phyloP scores from a whole-genome alignment of 2,113 vertebrate species.

The Sander vitreus region DNA sequence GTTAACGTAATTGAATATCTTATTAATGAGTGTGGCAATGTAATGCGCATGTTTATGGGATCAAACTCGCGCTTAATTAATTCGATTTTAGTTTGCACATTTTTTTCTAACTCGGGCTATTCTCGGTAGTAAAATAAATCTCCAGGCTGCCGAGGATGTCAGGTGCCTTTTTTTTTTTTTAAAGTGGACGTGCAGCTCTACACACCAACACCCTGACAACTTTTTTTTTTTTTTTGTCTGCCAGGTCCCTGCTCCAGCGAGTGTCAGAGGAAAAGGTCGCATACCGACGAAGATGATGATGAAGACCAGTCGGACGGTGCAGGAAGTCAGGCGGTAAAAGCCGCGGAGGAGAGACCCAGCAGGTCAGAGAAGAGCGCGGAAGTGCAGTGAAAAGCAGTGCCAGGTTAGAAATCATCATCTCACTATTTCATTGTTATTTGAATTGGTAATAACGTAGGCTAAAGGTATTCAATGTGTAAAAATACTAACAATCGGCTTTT shows the following conservation, averaged over 20 bases:
- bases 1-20: neutral
- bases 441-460: accelerated
- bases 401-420: constrained; percentile 54
- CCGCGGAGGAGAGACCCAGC: constrained; percentile 88
- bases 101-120: neutral
- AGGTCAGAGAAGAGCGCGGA: constrained; percentile 84
- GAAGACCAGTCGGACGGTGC: constrained; percentile 67
- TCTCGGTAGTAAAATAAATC: neutral
- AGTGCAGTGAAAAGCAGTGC: constrained; percentile 79
- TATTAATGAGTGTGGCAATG: neutral
- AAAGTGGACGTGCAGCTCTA: constrained; percentile 34
- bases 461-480: accelerated
- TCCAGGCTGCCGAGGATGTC: neutral
- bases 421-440: neutral
- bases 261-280: constrained; percentile 88
- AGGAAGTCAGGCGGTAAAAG: constrained; percentile 74
- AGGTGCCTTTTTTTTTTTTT: constrained; percentile 1
- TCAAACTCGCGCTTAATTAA: neutral
- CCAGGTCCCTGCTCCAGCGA: constrained; percentile 66
- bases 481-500: neutral
- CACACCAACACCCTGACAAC: constrained; percentile 9
- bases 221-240: constrained; percentile 6
- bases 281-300: constrained; percentile 83
- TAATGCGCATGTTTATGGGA: no score
- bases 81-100: neutral